Evolutionary conservation across 1,140 invertebrate species (phyloP).

Genomic region (Drosophila mayri): DNA sequence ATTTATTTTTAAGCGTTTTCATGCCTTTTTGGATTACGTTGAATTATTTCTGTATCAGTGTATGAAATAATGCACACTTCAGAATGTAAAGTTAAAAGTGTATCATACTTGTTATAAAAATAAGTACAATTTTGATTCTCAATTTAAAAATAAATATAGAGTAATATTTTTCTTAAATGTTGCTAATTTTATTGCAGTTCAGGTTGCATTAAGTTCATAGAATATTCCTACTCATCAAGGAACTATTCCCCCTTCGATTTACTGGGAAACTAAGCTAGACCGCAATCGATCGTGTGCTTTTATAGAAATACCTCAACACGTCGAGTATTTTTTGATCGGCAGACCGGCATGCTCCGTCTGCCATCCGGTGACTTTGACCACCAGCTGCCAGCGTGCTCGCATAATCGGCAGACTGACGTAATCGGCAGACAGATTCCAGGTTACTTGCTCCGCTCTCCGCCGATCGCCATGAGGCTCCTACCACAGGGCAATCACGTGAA

Average conservation of each 20-base stretch:
- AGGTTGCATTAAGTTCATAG: not conserved
- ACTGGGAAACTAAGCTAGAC: not conserved
- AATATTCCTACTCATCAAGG: not conserved
- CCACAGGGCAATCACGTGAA: slow-evolving; percentile 63
- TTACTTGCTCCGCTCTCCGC: slow-evolving; percentile 1
- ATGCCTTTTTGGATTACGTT: too few relatives aligned
- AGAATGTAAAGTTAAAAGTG: too few relatives aligned
- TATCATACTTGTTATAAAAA: not conserved
- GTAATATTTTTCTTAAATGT: not conserved
- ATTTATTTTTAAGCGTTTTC: not conserved
- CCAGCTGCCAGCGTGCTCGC: slow-evolving; percentile 42
- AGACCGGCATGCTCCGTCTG: slow-evolving; percentile 23
- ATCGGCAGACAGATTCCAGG: slow-evolving; percentile 24
- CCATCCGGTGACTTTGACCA: slow-evolving; percentile 33
- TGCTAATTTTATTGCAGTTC: not conserved
- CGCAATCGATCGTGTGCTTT: slow-evolving; percentile 20
- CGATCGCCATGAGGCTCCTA: slow-evolving; percentile 5
- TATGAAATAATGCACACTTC: not conserved
- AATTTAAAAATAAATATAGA: not conserved
- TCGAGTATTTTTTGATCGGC: slow-evolving; percentile 19
- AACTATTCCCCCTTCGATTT: not conserved
- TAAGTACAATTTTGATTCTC: too few relatives aligned
- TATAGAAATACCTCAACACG: slow-evolving; percentile 22
- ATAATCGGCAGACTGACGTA: slow-evolving; percentile 35
- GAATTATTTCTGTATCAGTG: not conserved